Percentiles rank a stretch among this genome's conserved stretches.
These are phyloP conservation scores for Ateles fusciceps DNA, from an alignment of 2,797 vertebrate species.

Conservation along the genomic window DNA sequence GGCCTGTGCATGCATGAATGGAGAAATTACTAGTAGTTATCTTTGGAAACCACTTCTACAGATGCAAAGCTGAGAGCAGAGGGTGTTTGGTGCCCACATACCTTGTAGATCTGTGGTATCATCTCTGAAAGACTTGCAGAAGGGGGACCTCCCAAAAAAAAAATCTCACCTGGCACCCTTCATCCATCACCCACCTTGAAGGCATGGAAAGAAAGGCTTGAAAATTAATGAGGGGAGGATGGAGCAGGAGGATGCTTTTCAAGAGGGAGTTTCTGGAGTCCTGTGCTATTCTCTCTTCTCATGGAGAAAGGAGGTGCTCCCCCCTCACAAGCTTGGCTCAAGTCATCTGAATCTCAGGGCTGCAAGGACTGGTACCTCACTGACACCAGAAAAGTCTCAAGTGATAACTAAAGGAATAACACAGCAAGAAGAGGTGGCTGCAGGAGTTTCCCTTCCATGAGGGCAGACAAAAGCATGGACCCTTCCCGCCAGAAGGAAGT, in stretches of 20 bases:
- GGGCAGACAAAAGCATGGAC: not conserved
- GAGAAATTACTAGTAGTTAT: too few relatives aligned
- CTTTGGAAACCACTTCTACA: too few relatives aligned
- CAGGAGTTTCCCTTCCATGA: too few relatives aligned
- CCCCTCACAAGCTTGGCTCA: fast-evolving
- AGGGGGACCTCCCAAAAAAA: not conserved
- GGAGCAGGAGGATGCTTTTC: fast-evolving
- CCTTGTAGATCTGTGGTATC: fast-evolving
- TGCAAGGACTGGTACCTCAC: too few relatives aligned
- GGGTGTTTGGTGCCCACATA: too few relatives aligned
- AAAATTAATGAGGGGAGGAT: not conserved
- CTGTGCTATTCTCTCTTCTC: not conserved
- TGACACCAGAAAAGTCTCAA: not conserved
- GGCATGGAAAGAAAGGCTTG: not conserved
- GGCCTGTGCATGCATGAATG: fast-evolving
- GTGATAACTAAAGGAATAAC: too few relatives aligned
- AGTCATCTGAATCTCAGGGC: not conserved
- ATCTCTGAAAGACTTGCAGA: not conserved
- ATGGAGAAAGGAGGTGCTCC: not conserved
- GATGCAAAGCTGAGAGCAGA: not conserved
- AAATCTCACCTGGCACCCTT: not conserved
- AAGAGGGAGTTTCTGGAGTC: too few relatives aligned
- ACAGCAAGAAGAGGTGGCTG: not conserved
- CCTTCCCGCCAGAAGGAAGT: not conserved
- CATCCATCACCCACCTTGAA: not conserved